These are phyloP conservation scores for Chrysolina oricalcia DNA, from an alignment of 2,888 invertebrate genomes.

Conservation along the genomic window DNA sequence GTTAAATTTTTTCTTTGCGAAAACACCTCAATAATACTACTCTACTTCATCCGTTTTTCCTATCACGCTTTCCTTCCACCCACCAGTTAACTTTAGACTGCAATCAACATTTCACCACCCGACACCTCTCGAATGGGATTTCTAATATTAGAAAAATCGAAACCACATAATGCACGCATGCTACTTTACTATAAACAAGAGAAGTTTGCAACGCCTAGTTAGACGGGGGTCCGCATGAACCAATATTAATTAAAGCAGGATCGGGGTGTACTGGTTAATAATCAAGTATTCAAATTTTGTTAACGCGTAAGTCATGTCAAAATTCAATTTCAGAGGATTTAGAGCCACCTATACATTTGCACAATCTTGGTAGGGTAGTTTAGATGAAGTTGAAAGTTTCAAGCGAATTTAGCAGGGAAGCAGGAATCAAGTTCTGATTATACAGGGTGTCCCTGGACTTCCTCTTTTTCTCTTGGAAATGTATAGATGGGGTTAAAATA, in stretches of 20 bases:
- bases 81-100: neutral
- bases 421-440: neutral
- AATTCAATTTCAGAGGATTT: neutral
- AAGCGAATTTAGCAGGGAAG: neutral
- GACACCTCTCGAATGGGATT: neutral
- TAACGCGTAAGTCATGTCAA: slow-evolving; percentile 5
- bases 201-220: neutral
- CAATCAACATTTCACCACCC: neutral
- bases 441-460: no score
- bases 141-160: slow-evolving; percentile 20
- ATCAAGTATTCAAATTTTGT: neutral
- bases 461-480: no score
- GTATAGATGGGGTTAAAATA: no score
- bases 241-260: neutral
- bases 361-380: neutral
- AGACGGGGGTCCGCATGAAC: neutral
- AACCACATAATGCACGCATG: neutral
- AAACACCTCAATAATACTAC: neutral
- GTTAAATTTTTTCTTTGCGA: neutral
- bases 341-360: neutral
- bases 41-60: neutral
- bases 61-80: slow-evolving; percentile 7
- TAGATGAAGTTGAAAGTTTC: neutral
- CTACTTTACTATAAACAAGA: slow-evolving; percentile 4
- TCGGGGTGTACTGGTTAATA: neutral